Evolutionary conservation across 1,140 invertebrate species (phyloP).

Genomic region (Psix sp.): DNA sequence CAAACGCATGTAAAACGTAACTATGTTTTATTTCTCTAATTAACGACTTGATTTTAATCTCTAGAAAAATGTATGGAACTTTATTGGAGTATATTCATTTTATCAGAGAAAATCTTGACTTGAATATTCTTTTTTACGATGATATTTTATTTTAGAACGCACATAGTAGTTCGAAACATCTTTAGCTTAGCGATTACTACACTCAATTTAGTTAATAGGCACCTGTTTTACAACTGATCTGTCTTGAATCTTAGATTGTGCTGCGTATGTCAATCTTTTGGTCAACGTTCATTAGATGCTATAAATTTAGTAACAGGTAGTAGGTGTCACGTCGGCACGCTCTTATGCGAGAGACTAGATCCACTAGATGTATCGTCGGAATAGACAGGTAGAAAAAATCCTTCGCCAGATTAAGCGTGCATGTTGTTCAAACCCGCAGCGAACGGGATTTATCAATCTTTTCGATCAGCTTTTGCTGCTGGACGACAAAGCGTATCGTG

Average conservation of each 20-base stretch:
- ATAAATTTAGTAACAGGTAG: constrained; percentile 66
- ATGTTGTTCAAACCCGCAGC: constrained; percentile 22
- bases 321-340: constrained; percentile 68
- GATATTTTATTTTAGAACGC: too few species aligned
- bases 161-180: not conserved
- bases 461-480: constrained; percentile 53
- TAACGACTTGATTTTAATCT: too few species aligned
- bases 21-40: too few species aligned
- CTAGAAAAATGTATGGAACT: too few species aligned
- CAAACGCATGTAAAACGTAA: too few species aligned
- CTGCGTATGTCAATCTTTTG: constrained; percentile 40
- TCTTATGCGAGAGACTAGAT: constrained; percentile 59
- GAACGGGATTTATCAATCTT: constrained; percentile 51
- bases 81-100: too few species aligned
- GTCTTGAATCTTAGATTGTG: constrained; percentile 13
- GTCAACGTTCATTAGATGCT: constrained; percentile 13
- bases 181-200: constrained; percentile 16
- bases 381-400: constrained; percentile 55
- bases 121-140: too few species aligned
- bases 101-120: too few species aligned
- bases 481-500: constrained; percentile 54
- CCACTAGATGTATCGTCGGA: constrained; percentile 55
- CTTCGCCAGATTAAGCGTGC: constrained; percentile 62
- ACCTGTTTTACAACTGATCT: constrained; percentile 9
- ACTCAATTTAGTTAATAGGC: constrained; percentile 9